These are phyloP conservation scores for Pangasius larnaudii DNA, from an alignment of 2,797 vertebrate genomes.

Conservation along the genomic window DNA sequence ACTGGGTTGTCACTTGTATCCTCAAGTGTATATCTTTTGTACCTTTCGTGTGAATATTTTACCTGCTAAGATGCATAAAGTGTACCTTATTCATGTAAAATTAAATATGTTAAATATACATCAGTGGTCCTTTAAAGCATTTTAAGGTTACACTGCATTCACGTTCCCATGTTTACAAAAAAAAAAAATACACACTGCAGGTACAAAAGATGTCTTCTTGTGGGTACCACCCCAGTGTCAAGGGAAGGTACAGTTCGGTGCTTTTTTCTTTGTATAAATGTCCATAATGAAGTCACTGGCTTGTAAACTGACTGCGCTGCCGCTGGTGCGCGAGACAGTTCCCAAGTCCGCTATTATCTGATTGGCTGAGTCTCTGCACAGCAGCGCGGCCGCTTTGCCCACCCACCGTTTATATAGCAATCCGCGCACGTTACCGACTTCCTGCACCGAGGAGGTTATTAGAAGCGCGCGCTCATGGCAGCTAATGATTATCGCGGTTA, in stretches of 20 bases:
- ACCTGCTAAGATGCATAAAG: neutral
- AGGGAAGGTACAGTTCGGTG: neutral
- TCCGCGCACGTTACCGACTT: conserved; percentile 61
- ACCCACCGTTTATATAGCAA: conserved; percentile 74
- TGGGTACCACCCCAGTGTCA: neutral
- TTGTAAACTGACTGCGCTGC: conserved; percentile 4
- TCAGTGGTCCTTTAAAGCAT: neutral
- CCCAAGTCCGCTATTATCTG: conserved; percentile 49
- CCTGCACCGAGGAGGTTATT: conserved; percentile 64
- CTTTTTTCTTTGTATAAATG: neutral
- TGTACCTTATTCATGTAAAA: too few species aligned
- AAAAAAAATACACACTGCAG: neutral
- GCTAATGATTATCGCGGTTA: conserved; percentile 79
- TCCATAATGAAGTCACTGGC: neutral
- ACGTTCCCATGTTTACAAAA: neutral
- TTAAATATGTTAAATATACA: neutral
- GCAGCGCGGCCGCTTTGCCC: conserved; percentile 61
- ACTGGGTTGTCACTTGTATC: neutral
- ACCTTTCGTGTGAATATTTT: neutral
- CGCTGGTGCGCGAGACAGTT: neutral
- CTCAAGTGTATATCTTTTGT: neutral
- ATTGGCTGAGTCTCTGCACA: conserved; percentile 63
- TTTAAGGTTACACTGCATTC: neutral
- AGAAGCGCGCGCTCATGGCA: conserved; percentile 75
- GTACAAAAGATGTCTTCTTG: too few species aligned